Conservation (phyloP, 1,140 invertebrate genomes). For the Rhyzopertha dominica region DNA sequence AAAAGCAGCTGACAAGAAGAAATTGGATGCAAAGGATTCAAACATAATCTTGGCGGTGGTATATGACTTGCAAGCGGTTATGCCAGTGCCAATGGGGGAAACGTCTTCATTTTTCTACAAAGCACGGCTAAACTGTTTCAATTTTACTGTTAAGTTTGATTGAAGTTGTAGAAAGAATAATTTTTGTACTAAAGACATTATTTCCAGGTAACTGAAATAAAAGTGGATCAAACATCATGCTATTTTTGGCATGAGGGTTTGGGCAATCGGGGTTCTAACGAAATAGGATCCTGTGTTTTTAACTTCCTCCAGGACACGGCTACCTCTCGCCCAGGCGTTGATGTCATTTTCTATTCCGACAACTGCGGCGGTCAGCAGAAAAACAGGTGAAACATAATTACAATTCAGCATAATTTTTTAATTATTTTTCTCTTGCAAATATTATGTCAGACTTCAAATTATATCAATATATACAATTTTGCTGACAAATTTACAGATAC, state of each 20-base stretch:
- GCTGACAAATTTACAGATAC: constrained; percentile 14
- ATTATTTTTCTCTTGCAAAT: no score
- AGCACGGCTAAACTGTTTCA: constrained; percentile 44
- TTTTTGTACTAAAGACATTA: constrained; percentile 5
- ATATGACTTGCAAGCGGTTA: constrained; percentile 38
- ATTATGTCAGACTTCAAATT: no score
- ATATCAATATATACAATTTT: no score
- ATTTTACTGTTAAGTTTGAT: constrained; percentile 43
- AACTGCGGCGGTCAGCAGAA: constrained; percentile 45
- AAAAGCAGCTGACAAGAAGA: constrained; percentile 13
- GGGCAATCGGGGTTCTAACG: constrained; percentile 43
- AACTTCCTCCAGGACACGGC: constrained; percentile 34
- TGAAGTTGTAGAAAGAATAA: not conserved
- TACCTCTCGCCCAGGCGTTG: no score
- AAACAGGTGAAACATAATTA: constrained; percentile 37
- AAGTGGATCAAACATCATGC: constrained; percentile 32
- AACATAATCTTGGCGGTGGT: constrained; percentile 19
- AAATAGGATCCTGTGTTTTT: constrained; percentile 45
- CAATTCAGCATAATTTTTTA: no score
- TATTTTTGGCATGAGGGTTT: constrained; percentile 48
- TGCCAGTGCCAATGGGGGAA: constrained; percentile 30
- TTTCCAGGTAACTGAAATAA: constrained; percentile 16
- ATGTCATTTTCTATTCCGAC: constrained; percentile 33
- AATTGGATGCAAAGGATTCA: constrained; percentile 4
- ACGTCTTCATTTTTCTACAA: constrained; percentile 32